Conservation (phyloP, 2,113 vertebrate species). For the Aldabrachelys gigantea region DNA sequence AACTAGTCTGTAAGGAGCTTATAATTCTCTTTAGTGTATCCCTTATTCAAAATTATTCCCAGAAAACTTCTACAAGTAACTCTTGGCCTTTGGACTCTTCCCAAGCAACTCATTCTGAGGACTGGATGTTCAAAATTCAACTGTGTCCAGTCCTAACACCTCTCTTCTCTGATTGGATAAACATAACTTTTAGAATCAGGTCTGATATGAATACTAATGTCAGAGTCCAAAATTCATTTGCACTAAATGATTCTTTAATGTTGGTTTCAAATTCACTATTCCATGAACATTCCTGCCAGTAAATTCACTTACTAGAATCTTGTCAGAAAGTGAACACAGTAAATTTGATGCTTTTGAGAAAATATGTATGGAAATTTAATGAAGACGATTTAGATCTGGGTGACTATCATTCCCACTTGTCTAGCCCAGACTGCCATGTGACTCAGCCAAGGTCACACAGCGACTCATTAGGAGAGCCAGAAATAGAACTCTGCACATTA, state of each 20-base stretch:
- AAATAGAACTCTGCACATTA: not conserved
- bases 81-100: slow-evolving; percentile 21
- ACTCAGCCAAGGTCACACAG: not conserved
- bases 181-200: not conserved
- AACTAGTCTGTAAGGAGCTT: slow-evolving; percentile 48
- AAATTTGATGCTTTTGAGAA: not conserved
- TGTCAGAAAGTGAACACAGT: not conserved
- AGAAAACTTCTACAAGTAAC: not conserved
- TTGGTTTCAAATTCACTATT: not conserved
- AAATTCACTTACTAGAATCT: not conserved
- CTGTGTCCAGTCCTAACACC: slow-evolving; percentile 11
- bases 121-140: not conserved
- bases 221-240: not conserved
- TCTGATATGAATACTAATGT: not conserved
- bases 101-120: not conserved
- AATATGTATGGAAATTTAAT: not conserved
- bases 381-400: not conserved
- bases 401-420: not conserved
- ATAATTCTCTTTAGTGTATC: slow-evolving; percentile 3
- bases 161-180: not conserved
- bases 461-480: not conserved
- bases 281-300: not conserved
- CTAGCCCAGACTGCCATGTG: not conserved
- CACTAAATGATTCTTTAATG: not conserved
- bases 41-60: slow-evolving; percentile 43